Conservation (phyloP, 1,140 invertebrate genomes). For the Neodiprion fabricii region DNA sequence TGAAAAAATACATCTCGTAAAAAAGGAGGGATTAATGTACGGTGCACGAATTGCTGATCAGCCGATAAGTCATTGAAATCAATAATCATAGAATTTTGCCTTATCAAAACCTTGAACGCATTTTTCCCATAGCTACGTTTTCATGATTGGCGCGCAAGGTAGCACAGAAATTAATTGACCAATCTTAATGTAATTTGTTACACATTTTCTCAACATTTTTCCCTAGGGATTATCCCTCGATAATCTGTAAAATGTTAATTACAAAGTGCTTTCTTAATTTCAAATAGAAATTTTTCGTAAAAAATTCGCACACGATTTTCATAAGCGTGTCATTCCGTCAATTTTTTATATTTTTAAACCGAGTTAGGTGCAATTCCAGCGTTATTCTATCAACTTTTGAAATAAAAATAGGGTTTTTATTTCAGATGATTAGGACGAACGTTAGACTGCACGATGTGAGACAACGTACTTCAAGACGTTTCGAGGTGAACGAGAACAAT, state of each 20-base stretch:
- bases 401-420: neutral
- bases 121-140: no score
- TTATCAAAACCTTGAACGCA: no score
- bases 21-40: no score
- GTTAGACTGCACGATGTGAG: neutral
- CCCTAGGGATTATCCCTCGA: neutral
- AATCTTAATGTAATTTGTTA: neutral
- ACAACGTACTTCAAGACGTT: conserved; percentile 6
- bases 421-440: conserved; percentile 8
- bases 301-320: neutral
- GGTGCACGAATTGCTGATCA: no score
- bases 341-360: conserved; percentile 8
- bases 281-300: conserved; percentile 6
- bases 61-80: no score
- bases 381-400: conserved; percentile 8
- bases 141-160: no score
- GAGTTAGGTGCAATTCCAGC: neutral
- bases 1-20: no score
- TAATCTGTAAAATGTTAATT: neutral
- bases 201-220: conserved; percentile 7
- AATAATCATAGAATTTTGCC: no score
- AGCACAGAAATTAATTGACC: no score
- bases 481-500: neutral
- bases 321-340: neutral
- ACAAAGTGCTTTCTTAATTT: neutral